Conservation (phyloP, 2,113 vertebrate species). For the Eonycteris spelaea region DNA sequence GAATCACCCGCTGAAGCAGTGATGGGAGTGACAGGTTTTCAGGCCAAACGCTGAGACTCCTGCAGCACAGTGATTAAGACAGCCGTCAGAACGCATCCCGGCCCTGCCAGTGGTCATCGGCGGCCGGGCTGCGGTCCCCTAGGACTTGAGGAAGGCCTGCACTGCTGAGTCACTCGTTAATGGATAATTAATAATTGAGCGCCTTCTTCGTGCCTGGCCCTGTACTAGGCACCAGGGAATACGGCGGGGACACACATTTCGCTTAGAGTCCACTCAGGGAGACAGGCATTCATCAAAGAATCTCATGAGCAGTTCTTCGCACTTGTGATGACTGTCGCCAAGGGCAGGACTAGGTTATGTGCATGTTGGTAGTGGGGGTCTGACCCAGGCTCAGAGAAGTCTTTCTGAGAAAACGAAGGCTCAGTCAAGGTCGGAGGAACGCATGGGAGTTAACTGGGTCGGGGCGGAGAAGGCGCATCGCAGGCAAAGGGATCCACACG, state of each 20-base stretch:
- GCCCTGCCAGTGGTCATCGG: background rate
- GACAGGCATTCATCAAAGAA: too few relatives aligned
- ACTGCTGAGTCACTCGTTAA: background rate
- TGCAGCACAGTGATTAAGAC: background rate
- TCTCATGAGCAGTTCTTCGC: background rate
- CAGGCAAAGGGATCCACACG: background rate
- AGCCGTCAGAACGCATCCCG: background rate
- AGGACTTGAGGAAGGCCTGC: background rate
- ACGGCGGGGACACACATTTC: background rate
- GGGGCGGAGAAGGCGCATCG: background rate
- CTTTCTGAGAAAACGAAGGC: background rate
- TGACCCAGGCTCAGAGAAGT: background rate
- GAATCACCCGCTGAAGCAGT: background rate
- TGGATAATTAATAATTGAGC: background rate
- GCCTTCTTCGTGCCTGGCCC: background rate
- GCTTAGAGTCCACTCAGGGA: too few relatives aligned
- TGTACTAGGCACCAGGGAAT: background rate
- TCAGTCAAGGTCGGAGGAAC: background rate
- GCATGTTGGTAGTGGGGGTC: too few relatives aligned
- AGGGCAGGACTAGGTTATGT: rapidly evolving
- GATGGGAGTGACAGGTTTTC: background rate
- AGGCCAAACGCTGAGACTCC: background rate
- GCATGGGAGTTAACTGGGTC: background rate
- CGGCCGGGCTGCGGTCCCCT: background rate
- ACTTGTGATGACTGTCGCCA: too few relatives aligned